Evolutionary conservation across 2,888 invertebrate species (phyloP), one percentile per base, ranked within the genome.

Genomic region (Mythimna lalbum): DNA sequence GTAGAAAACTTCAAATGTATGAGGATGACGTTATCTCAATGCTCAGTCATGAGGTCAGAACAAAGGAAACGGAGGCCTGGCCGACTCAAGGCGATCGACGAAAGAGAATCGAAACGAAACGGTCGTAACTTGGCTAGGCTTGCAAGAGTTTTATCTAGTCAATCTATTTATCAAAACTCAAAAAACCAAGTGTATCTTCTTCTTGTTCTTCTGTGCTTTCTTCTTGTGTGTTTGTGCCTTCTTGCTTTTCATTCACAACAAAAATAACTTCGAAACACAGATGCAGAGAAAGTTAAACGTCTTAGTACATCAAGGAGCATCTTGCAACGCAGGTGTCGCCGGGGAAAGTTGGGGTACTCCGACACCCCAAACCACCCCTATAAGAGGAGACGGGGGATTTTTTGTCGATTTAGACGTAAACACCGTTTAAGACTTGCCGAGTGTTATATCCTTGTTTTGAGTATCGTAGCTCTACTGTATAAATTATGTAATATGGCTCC

Each of bases 361-460:
- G 57, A 64, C 67, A 59, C 66, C 70, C 69, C 60, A 53, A 53
- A 49, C 53, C 36, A 19, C 55, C 55, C 61, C 59, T 73, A 78
- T 79, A 83, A 86, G 65, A 87, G 86, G 86, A 63, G 69, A 83
- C 81, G 73, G 65, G 75, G 87, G 89, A 89, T 92, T 92, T 92
- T 92, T 93, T 92, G 91, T 90, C 91, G 91, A 92, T 92, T 91
- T 91, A 92, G 91, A 92, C 90, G 89, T 92, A 91, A 92, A 91
- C 91, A 91, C 87, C 89, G 88, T 86, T 90, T 90, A 89, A 87
- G 87, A 86, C 87, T 84, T 84, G 84, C 81, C 73, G 80, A 84
- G 83, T 80, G 84, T 79, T 84, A 86, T 87, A 89, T 87, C 85
- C 81, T 80, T 81, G 78, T 76, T 75, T 78, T 31, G 49, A 72